Evolutionary conservation across 2,113 vertebrate species (phyloP).

Genomic region (Lasiurus borealis): DNA sequence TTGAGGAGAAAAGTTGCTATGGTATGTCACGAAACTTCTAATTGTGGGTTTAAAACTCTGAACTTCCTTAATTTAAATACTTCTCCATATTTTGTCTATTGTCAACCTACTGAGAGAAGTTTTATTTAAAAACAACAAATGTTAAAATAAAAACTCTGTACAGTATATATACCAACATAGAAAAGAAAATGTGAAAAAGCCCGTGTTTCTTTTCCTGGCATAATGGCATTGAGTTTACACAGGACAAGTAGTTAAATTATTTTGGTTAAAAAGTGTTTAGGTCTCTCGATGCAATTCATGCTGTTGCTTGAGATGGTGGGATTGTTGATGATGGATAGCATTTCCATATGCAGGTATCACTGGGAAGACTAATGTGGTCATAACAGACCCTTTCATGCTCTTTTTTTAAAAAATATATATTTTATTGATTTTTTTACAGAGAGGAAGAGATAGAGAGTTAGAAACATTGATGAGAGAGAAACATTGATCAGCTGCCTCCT

Average conservation of each 20-base stretch:
- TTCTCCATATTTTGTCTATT: slow-evolving; percentile 21
- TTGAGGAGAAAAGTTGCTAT: slow-evolving; percentile 27
- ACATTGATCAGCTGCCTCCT: too few relatives aligned
- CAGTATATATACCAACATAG: neutral
- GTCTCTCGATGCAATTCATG: neutral
- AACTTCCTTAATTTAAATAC: slow-evolving; percentile 47
- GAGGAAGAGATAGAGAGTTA: too few relatives aligned
- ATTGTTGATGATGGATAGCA: neutral
- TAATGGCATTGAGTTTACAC: neutral
- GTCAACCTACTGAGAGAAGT: neutral
- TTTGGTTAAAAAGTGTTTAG: neutral
- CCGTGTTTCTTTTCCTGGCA: neutral
- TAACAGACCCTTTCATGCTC: neutral
- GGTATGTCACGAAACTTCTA: slow-evolving; percentile 38
- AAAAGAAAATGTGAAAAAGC: neutral
- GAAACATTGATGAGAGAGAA: too few relatives aligned
- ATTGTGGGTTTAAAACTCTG: neutral
- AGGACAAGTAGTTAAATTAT: neutral
- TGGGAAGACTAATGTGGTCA: neutral
- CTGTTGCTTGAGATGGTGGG: neutral
- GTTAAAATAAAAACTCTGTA: slow-evolving; percentile 1
- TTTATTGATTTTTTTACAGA: too few relatives aligned
- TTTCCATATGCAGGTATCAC: neutral
- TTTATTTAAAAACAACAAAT: neutral
- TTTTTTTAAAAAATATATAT: neutral